Conservation (phyloP, 64 coral and sea anemone species). For the Montipora sp. region DNA sequence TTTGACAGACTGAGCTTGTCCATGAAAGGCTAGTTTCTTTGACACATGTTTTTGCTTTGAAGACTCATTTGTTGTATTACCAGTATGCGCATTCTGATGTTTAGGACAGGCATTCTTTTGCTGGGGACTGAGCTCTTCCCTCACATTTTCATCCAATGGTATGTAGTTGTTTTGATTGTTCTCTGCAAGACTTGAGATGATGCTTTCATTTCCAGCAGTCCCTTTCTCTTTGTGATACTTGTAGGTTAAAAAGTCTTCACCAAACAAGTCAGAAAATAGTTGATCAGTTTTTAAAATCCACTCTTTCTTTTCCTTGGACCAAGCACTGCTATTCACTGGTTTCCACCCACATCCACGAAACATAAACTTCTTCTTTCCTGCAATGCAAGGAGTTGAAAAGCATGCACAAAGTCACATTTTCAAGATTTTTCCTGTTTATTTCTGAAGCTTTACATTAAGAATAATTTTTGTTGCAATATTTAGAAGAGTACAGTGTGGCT, state of each 20-base stretch:
- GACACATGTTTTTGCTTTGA: not conserved
- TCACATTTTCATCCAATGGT: not conserved
- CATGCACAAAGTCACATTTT: not conserved
- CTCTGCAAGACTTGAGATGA: conserved; percentile 5
- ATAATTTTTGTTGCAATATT: not conserved
- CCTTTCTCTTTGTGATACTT: conserved; percentile 35
- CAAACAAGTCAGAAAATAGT: conserved; percentile 43
- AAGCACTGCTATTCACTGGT: not conserved
- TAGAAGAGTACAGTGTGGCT: not conserved
- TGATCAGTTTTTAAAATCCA: conserved; percentile 32
- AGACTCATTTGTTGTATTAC: not conserved
- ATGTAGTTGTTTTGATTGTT: conserved; percentile 27
- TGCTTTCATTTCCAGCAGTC: conserved; percentile 18
- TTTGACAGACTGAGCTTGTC: not conserved
- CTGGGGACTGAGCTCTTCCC: not conserved
- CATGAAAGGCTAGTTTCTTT: not conserved
- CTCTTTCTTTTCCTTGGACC: conserved; percentile 22
- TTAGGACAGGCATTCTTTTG: not conserved
- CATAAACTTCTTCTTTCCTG: conserved; percentile 26
- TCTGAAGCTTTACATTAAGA: not conserved
- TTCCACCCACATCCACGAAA: conserved; percentile 55
- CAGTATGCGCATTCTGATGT: too few species aligned
- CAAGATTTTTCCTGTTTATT: not conserved
- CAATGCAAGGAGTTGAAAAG: not conserved
- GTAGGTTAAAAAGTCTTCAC: conserved; percentile 48